These are phyloP conservation scores for Phyllopteryx taeniolatus DNA, from an alignment of 2,113 vertebrate species.

Conservation along the genomic window DNA sequence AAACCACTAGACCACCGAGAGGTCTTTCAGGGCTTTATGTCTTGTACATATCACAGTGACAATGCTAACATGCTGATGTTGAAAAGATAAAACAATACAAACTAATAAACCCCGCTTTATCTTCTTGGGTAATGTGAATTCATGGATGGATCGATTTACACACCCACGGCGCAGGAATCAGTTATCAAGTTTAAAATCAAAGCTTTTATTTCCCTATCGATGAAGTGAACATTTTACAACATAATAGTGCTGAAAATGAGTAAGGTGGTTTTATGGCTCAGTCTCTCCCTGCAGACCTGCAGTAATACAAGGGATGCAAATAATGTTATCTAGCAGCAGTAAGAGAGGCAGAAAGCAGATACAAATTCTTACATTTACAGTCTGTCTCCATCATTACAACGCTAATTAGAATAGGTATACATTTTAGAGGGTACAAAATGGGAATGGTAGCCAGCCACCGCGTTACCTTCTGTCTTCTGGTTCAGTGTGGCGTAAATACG, in stretches of 20 bases:
- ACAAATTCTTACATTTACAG: background rate
- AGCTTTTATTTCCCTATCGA: conserved; percentile 10
- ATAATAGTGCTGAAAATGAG: conserved; percentile 16
- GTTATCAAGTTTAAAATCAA: conserved; percentile 22
- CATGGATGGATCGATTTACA: background rate
- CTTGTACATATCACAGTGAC: background rate
- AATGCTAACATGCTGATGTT: background rate
- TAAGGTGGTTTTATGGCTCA: conserved; percentile 4
- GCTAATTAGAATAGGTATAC: background rate
- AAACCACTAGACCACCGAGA: background rate
- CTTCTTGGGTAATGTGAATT: background rate
- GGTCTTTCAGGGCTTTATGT: background rate
- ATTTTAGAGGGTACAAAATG: conserved; percentile 1
- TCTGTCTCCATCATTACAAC: background rate
- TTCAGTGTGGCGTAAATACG: background rate
- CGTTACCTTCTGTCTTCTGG: background rate
- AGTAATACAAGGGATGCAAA: conserved; percentile 11
- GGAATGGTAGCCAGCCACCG: background rate
- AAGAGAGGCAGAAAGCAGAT: background rate
- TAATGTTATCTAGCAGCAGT: background rate
- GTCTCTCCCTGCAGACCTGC: background rate
- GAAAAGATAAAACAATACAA: background rate
- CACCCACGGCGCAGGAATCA: background rate
- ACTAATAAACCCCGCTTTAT: background rate
- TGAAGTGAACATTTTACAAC: conserved; percentile 9